A percentile compares a stretch with the other conserved stretches of the same genome.
These are phyloP conservation scores for Ischnura elegans DNA, from an alignment of 2,888 invertebrate species.

Conservation along the genomic window DNA sequence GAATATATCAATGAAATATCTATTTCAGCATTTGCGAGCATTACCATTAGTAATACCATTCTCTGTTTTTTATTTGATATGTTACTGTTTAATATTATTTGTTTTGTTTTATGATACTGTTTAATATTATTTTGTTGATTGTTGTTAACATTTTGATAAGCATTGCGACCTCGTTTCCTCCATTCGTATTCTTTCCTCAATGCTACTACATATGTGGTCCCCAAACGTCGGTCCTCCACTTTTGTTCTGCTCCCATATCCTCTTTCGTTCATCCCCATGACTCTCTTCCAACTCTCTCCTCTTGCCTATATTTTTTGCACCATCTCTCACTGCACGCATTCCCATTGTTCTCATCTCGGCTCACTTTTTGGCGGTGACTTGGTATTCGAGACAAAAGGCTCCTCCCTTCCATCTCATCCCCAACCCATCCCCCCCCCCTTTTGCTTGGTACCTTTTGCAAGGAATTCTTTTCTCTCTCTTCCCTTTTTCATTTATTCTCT, in stretches of 20 bases:
- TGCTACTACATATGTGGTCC: neutral
- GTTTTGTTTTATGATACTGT: too few species aligned
- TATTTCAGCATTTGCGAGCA: too few species aligned
- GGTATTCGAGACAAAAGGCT: slow-evolving; percentile 4
- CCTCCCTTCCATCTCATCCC: too few species aligned
- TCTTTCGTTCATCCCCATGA: too few species aligned
- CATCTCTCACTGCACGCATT: too few species aligned
- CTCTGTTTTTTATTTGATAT: too few species aligned
- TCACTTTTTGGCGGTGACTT: slow-evolving; percentile 23
- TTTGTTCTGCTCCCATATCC: neutral
- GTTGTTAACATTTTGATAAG: too few species aligned
- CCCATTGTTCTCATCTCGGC: neutral
- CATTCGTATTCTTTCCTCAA: neutral
- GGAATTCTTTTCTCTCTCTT: neutral
- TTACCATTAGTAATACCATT: too few species aligned
- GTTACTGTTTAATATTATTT: too few species aligned
- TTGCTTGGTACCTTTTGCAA: neutral
- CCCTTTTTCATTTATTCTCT: neutral
- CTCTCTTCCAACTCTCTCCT: too few species aligned
- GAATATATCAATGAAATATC: too few species aligned
- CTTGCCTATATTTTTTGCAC: neutral
- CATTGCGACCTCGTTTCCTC: slow-evolving; percentile 5
- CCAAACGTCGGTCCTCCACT: neutral
- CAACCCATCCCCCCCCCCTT: neutral
- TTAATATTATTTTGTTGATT: too few species aligned